phyloP scores from a whole-genome alignment of 2,888 invertebrate species.

The Napeogenes sylphis region DNA sequence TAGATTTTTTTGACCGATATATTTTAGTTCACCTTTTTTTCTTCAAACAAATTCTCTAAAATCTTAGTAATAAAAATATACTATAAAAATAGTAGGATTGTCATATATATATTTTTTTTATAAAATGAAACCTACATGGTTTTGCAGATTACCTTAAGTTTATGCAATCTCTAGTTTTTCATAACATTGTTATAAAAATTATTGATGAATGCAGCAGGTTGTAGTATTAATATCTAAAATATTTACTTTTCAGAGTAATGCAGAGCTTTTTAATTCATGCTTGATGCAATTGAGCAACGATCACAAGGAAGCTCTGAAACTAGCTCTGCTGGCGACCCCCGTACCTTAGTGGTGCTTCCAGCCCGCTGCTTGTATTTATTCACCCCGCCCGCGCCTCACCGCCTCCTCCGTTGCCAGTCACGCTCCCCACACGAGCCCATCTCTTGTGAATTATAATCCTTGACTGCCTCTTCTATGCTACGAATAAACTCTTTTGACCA shows the following conservation, averaged over 20 bases:
- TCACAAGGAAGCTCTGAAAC: constrained; percentile 89
- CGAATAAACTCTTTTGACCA: constrained; percentile 16
- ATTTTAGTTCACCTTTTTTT: too few relatives aligned
- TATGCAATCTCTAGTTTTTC: too few relatives aligned
- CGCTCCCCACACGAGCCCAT: constrained; percentile 31
- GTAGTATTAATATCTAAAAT: background rate
- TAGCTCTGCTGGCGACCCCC: constrained; percentile 80
- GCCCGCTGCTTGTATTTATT: constrained; percentile 45
- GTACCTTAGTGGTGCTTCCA: constrained; percentile 74
- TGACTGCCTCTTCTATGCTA: constrained; percentile 18
- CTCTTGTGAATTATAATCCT: constrained; percentile 11
- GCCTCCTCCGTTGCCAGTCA: constrained; percentile 40
- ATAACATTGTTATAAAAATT: too few relatives aligned
- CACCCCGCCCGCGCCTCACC: constrained; percentile 37
- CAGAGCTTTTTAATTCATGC: constrained; percentile 88
- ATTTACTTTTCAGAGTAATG: constrained; percentile 79
- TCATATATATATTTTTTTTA: too few relatives aligned
- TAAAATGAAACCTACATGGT: too few relatives aligned
- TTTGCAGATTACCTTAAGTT: too few relatives aligned
- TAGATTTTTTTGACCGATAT: too few relatives aligned
- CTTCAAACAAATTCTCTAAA: too few relatives aligned
- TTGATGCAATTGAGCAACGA: constrained; percentile 85
- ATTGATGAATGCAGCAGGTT: background rate
- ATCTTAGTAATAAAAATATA: too few relatives aligned
- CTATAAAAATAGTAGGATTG: too few relatives aligned